phyloP scores from a whole-genome alignment of 2,888 invertebrate genomes.

The Minunthozetes semirufus region DNA sequence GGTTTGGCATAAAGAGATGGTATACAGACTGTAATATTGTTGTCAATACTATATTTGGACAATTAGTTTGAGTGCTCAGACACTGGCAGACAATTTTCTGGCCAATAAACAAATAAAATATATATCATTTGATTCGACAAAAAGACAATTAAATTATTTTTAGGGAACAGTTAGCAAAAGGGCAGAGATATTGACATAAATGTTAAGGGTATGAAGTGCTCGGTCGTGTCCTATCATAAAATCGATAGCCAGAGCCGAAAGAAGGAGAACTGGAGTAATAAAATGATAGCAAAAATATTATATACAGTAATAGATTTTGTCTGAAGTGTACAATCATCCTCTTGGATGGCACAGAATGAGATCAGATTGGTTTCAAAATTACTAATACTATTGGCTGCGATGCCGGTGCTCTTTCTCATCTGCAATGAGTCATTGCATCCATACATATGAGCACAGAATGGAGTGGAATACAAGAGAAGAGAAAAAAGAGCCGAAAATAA shows the following conservation, averaged over 20 bases:
- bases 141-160: slow-evolving; percentile 21
- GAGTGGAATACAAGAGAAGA: neutral
- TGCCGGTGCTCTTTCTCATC: slow-evolving; percentile 12
- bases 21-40: too few species aligned
- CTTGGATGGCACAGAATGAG: slow-evolving; percentile 6
- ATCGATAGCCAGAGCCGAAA: neutral
- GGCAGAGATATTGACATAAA: neutral
- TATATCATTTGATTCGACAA: neutral
- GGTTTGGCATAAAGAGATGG: neutral
- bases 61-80: slow-evolving; percentile 24
- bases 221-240: slow-evolving; percentile 14
- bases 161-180: neutral
- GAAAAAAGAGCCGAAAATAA: neutral
- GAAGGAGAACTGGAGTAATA: neutral
- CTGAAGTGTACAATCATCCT: slow-evolving; percentile 16
- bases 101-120: slow-evolving; percentile 30
- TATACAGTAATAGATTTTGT: slow-evolving; percentile 7
- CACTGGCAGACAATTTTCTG: slow-evolving; percentile 15
- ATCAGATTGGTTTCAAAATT: neutral
- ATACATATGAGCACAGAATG: slow-evolving; percentile 9
- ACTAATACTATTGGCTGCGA: neutral
- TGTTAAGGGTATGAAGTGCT: neutral
- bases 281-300: slow-evolving; percentile 27
- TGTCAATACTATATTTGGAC: neutral
- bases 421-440: slow-evolving; percentile 25